Conservation (phyloP, 2,113 vertebrate species). For the Amphilophus citrinellus region DNA sequence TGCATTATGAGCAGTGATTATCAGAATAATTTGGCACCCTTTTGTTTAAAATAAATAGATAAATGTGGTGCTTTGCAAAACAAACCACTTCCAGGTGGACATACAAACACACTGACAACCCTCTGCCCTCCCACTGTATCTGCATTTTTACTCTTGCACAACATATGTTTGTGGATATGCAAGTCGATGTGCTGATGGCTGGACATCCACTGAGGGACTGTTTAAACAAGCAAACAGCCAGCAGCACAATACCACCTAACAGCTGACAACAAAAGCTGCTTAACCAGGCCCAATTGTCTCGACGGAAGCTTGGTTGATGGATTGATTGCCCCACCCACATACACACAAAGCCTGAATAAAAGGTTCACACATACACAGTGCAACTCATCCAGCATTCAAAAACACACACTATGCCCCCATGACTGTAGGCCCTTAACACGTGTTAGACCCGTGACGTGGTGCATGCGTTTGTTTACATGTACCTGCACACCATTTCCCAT, state of each 20-base stretch:
- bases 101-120: slow-evolving; percentile 70
- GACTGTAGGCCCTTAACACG: background rate
- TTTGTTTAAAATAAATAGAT: background rate
- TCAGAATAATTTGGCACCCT: background rate
- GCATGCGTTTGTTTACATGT: slow-evolving; percentile 10
- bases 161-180: background rate
- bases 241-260: slow-evolving; percentile 55
- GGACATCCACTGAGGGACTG: slow-evolving; percentile 28
- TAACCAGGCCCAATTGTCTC: slow-evolving; percentile 32
- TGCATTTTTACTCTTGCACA: slow-evolving; percentile 45
- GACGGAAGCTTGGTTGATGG: slow-evolving; percentile 64
- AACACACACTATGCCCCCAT: background rate
- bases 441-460: background rate
- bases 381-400: background rate
- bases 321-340: slow-evolving; percentile 14
- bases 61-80: slow-evolving; percentile 60
- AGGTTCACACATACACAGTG: slow-evolving; percentile 17
- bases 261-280: slow-evolving; percentile 61
- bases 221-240: slow-evolving; percentile 65
- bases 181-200: slow-evolving; percentile 14
- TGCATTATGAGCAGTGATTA: background rate
- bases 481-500: background rate
- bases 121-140: background rate
- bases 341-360: slow-evolving; percentile 35
- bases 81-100: slow-evolving; percentile 79